Conservation (phyloP, 30 jellyfish, hydroid and myxozoan genomes). For the Cassiopea andromeda region DNA sequence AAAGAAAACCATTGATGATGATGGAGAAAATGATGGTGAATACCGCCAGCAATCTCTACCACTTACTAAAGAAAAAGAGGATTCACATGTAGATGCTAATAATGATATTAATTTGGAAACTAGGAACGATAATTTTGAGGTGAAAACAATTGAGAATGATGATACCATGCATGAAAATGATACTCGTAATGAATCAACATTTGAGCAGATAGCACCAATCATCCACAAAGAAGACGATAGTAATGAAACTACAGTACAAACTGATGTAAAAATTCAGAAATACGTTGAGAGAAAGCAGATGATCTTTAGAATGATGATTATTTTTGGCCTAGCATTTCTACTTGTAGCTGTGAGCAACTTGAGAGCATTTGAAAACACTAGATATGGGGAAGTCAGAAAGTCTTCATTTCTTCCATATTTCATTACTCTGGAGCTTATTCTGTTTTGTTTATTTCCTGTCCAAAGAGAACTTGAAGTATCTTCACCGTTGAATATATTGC, state of each 20-base stretch:
- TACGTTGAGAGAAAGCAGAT: background rate
- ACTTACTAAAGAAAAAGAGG: background rate
- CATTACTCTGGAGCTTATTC: constrained; percentile 24
- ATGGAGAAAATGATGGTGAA: background rate
- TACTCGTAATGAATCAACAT: background rate
- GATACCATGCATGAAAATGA: background rate
- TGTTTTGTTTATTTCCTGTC: constrained; percentile 33
- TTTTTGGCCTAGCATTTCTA: constrained; percentile 22
- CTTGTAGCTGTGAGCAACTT: constrained; percentile 44
- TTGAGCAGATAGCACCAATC: background rate
- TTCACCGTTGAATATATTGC: background rate
- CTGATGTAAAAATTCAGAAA: background rate
- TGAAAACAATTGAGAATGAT: background rate
- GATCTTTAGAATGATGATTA: constrained; percentile 19
- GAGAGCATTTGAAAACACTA: constrained; percentile 17
- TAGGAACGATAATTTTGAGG: background rate
- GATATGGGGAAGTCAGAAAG: constrained; percentile 15
- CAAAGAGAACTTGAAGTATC: background rate
- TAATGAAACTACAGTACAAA: background rate
- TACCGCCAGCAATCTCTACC: background rate
- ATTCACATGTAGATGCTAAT: background rate
- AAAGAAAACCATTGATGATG: constrained; percentile 3
- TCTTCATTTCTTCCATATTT: constrained; percentile 55
- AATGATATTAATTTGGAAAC: background rate
- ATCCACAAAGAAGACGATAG: background rate